Evolutionary conservation across 2,888 invertebrate genomes (phyloP), one percentile per base, ranked within the genome.

Genomic region (Theretra japonica): DNA sequence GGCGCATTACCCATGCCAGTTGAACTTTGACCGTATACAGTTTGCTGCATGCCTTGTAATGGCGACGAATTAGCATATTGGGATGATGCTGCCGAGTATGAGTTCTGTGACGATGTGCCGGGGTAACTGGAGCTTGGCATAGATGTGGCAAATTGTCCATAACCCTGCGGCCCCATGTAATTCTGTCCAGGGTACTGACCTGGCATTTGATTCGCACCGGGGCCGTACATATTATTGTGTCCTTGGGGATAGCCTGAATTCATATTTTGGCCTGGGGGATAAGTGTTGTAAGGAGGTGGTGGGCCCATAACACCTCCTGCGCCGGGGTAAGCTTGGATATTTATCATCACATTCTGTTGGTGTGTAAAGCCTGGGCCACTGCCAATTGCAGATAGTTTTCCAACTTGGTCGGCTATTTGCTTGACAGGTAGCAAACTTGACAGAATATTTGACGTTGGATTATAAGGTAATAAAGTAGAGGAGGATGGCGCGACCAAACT

Each of bases 261-360:
- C 53, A 53, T 53, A 53, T 53, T 53, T 53, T 91, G 92, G 8
- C 86, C 87, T 23, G 89, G 81, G 15, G 86, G 86, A 75, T 93
- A 94, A 3, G 88, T 68, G 65, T 90, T 93, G 79, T 95, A 95
- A 33, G 92, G 86, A 28, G 92, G 95, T 2, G 92, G 92, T 19
- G 93, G 83, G 71, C 90, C 92, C 88, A 95, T 93, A 57, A 90
- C 89, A 19, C 95, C 95, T 41, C 93, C 90, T 4, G 86, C 90
- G 48, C 95, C 95, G 6, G 96, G 96, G 79, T 95, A 96, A 68
- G 96, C 96, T 81, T 96, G 96, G 48, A 96, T 96, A 78, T 96
- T 96, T 69, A 96, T 96, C 88, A 96, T 93, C 2, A 96, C 96
- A 81, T 96, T 96, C 82, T 96, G 96, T 80, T 96, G 96, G 80